These are phyloP conservation scores for Sarcophaga caerulescens DNA, from an alignment of 2,888 invertebrate genomes.

Conservation along the genomic window DNA sequence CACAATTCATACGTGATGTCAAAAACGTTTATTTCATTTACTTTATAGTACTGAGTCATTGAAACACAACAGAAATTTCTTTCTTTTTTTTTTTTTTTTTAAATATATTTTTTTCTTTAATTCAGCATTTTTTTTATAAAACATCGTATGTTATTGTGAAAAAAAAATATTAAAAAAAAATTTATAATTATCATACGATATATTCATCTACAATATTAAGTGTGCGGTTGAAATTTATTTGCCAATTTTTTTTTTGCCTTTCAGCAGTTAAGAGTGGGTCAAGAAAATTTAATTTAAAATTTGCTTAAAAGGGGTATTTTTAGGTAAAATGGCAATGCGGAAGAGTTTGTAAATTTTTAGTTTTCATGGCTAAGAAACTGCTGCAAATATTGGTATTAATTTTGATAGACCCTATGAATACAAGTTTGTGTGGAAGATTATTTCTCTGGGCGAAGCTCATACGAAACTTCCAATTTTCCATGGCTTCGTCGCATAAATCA, in stretches of 20 bases:
- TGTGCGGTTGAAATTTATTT: constrained; percentile 1
- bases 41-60: constrained; percentile 59
- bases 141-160: not conserved
- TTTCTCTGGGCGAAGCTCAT: no score
- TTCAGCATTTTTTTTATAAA: constrained; percentile 4
- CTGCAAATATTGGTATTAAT: no score
- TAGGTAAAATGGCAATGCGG: no score
- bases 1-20: not conserved
- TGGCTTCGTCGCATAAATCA: no score
- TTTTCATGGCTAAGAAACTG: no score
- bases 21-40: constrained; percentile 14
- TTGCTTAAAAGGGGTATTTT: not conserved
- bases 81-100: not conserved
- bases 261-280: constrained; percentile 60
- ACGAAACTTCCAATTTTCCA: no score
- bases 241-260: constrained; percentile 21
- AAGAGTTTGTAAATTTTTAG: no score
- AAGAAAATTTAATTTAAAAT: constrained; percentile 30
- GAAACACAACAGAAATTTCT: constrained; percentile 35
- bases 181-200: constrained; percentile 38
- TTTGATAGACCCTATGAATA: no score
- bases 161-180: constrained; percentile 3
- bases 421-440: no score
- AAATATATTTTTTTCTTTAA: constrained; percentile 6
- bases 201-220: not conserved